Conservation (phyloP, 2,113 vertebrate species). For the Gallinago undulata region DNA sequence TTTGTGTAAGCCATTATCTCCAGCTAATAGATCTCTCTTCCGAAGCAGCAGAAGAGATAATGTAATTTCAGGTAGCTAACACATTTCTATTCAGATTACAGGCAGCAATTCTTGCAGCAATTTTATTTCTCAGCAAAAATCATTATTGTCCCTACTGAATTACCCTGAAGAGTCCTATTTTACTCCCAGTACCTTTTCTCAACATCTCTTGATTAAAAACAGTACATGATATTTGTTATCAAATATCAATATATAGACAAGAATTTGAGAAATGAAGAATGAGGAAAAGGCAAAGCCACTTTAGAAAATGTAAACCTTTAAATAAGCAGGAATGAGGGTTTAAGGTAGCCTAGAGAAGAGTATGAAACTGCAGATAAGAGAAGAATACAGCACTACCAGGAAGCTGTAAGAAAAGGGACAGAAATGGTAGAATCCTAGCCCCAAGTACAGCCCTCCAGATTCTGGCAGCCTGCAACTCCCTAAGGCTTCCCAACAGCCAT, state of each 20-base stretch:
- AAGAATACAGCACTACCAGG: not conserved
- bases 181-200: slow-evolving; percentile 44
- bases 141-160: slow-evolving; percentile 52
- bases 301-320: slow-evolving; percentile 8
- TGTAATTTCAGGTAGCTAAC: not conserved
- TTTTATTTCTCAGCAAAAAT: slow-evolving; percentile 66
- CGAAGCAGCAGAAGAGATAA: not conserved
- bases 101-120: not conserved
- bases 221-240: slow-evolving; percentile 61
- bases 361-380: not conserved
- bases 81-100: slow-evolving; percentile 32
- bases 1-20: not conserved
- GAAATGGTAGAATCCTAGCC: not conserved
- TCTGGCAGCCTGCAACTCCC: not conserved
- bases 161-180: slow-evolving; percentile 45
- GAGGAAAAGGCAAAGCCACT: not conserved
- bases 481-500: not conserved
- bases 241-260: slow-evolving; percentile 66
- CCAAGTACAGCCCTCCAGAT: not conserved
- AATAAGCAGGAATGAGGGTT: slow-evolving; percentile 17
- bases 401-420: not conserved
- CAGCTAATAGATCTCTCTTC: not conserved
- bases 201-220: slow-evolving; percentile 67
- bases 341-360: not conserved
- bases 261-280: slow-evolving; percentile 34